Evolutionary conservation across 2,797 vertebrate genomes (phyloP).

Genomic region (Enteromius viviparus): DNA sequence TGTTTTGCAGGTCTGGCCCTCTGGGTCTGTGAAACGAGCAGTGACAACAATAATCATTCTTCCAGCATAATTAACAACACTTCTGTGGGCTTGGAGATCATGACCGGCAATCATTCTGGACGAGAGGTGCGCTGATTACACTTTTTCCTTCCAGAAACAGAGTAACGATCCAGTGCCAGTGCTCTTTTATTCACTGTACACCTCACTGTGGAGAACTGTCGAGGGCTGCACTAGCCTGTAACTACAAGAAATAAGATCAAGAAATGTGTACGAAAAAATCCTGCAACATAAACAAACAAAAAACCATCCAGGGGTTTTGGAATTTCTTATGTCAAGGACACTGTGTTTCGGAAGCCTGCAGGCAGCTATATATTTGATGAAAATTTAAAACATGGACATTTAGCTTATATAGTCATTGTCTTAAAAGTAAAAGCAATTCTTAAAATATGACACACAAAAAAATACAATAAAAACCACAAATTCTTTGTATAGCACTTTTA

Average conservation of each 20-base stretch:
- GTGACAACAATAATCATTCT: conserved; percentile 33
- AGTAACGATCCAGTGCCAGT: conserved; percentile 1
- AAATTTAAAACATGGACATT: background rate
- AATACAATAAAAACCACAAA: background rate
- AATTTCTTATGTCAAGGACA: background rate
- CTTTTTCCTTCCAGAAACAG: conserved; percentile 5
- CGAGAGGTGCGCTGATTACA: conserved; percentile 26
- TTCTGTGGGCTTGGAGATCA: conserved; percentile 34
- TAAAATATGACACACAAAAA: background rate
- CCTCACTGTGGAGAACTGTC: background rate
- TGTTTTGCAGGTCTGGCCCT: conserved; percentile 39
- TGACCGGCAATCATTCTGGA: conserved; percentile 36
- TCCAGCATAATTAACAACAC: conserved; percentile 32
- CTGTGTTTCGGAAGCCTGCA: background rate
- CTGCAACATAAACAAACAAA: background rate
- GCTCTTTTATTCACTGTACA: background rate
- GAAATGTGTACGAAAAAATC: background rate
- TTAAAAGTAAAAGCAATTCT: background rate
- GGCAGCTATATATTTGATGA: background rate
- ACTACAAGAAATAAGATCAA: background rate
- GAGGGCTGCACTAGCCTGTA: background rate
- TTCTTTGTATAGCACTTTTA: background rate
- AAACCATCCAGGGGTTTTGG: background rate
- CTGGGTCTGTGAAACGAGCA: conserved; percentile 28
- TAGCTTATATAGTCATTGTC: background rate